Evolutionary conservation across 2,113 vertebrate genomes (phyloP).

Genomic region (Electrona antarctica): DNA sequence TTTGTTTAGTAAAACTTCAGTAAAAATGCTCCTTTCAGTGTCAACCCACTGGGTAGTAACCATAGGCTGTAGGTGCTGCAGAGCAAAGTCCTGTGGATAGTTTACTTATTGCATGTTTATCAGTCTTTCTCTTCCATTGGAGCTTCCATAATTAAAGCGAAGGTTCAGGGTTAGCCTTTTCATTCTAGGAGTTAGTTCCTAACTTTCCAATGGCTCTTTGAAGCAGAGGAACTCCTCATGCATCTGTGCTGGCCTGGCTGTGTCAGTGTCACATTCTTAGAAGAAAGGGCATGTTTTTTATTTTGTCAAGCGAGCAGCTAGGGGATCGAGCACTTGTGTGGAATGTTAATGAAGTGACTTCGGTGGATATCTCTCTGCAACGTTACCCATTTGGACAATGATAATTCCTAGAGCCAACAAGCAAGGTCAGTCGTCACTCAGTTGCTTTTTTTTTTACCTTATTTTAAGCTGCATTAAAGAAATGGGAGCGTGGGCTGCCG

Average conservation of each 20-base stretch:
- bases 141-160: too few species aligned
- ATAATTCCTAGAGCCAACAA: not conserved
- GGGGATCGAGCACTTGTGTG: constrained; percentile 35
- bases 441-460: not conserved
- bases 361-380: constrained; percentile 29
- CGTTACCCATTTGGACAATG: constrained; percentile 23
- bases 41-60: not conserved
- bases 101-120: constrained; percentile 53
- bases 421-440: constrained; percentile 47
- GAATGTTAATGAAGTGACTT: constrained; percentile 55
- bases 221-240: constrained; percentile 18
- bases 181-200: not conserved
- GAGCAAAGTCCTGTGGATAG: constrained; percentile 70
- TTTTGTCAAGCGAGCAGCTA: constrained; percentile 33
- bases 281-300: not conserved
- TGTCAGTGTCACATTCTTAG: not conserved
- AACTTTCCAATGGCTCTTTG: not conserved
- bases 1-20: too few species aligned
- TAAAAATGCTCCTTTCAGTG: too few species aligned
- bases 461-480: not conserved
- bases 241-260: constrained; percentile 11
- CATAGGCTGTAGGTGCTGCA: not conserved
- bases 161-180: not conserved
- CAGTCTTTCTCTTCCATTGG: constrained; percentile 11
- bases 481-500: not conserved